Evolutionary conservation across 2,888 invertebrate species (phyloP).

Genomic region (Laspeyria flexula): DNA sequence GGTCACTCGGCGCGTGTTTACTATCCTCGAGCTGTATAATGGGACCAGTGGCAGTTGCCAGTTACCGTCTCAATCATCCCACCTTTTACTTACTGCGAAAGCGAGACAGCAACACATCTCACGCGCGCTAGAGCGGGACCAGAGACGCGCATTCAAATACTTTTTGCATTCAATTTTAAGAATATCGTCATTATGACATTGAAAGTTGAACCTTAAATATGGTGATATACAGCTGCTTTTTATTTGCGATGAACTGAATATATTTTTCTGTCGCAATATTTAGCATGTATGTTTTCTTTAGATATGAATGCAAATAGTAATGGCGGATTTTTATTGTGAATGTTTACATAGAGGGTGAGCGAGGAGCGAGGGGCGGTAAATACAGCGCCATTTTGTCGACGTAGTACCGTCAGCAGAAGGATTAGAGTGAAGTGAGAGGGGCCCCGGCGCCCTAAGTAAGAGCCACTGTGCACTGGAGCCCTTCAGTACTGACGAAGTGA

Average conservation of each 20-base stretch:
- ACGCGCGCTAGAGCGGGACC: slow-evolving; percentile 51
- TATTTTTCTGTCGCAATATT: slow-evolving; percentile 73
- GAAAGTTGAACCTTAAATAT: not conserved
- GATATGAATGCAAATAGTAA: slow-evolving; percentile 86
- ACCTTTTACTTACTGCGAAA: slow-evolving; percentile 79
- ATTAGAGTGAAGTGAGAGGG: slow-evolving; percentile 47
- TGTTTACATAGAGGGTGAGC: slow-evolving; percentile 82
- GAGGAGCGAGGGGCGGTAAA: slow-evolving; percentile 54
- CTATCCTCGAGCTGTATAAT: slow-evolving; percentile 78
- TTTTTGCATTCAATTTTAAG: slow-evolving; percentile 69
- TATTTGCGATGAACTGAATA: slow-evolving; percentile 15
- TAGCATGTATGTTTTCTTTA: slow-evolving; percentile 85
- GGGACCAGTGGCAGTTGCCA: slow-evolving; percentile 85
- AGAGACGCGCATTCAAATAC: slow-evolving; percentile 67
- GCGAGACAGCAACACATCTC: slow-evolving; percentile 45
- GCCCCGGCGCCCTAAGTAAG: too few species aligned
- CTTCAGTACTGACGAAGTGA: slow-evolving; percentile 2
- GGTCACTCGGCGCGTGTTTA: slow-evolving; percentile 63
- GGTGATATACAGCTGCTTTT: slow-evolving; percentile 38
- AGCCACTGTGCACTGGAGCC: slow-evolving; percentile 50
- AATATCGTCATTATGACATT: slow-evolving; percentile 36
- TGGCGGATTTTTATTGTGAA: slow-evolving; percentile 84
- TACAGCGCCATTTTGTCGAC: slow-evolving; percentile 76
- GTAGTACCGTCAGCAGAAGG: slow-evolving; percentile 71
- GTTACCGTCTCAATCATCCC: slow-evolving; percentile 83